Evolutionary conservation across 2,888 invertebrate genomes (phyloP), one percentile per base, ranked within the genome.

Genomic region (Norana najaformis): DNA sequence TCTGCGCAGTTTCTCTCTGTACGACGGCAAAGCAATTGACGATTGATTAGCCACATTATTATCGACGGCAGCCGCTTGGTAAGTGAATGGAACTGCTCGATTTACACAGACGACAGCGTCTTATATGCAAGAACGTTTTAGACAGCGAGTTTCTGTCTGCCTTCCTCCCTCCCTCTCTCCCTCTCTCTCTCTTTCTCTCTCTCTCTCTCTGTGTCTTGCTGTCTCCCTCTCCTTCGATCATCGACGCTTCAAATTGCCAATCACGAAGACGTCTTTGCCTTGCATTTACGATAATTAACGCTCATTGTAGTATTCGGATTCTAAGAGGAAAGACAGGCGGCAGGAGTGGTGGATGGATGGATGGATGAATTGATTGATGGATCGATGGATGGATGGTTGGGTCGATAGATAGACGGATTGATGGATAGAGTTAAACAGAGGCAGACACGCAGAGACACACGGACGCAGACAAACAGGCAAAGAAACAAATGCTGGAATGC

Each of bases 221-320:
- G n/a, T 69, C n/a, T n/a, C 1, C 30, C 69, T 30, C 30, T 69
- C 69, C n/a, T n/a, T n/a, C n/a, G n/a, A 69, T 69, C 69, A n/a
- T 69, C 69, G 11, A n/a, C 4, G 69, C 69, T 69, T 69, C 69
- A 69, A 69, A 69, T 69, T 69, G 69, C 69, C 69, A 69, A 69
- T 69, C 69, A 69, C n/a, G 69, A n/a, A 30, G 69, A 69, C 69
- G 69, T 69, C 69, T 69, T 69, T 69, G 69, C 69, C 69, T 69
- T 69, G 69, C 69, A 69, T 69, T 69, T 69, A 69, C 30, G 69
- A 30, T 69, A 69, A 69, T 69, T 69, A 69, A n/a, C 69, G 69
- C 69, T n/a, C 69, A 69, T 69, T n/a, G n/a, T n/a, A n/a, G n/a
- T n/a, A n/a, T n/a, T n/a, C n/a, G n/a, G n/a, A n/a, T n/a, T 69